phyloP scores from a whole-genome alignment of 2,797 vertebrate genomes.

The Eospalax fontanierii region DNA sequence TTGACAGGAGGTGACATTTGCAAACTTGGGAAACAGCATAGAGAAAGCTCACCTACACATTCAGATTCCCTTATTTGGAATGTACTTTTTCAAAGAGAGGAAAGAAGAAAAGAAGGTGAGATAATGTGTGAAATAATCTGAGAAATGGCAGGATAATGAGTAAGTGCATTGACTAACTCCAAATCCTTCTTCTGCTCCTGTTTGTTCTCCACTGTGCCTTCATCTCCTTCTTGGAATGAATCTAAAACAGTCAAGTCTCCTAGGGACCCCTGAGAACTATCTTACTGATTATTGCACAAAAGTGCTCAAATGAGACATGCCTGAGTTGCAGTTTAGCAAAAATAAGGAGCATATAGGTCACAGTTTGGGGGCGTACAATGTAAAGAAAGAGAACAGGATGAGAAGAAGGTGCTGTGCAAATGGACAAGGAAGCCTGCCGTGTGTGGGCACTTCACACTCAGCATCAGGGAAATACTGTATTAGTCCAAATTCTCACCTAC shows the following conservation, averaged over 20 bases:
- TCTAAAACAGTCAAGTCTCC: neutral
- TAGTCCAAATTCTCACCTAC: neutral
- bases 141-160: neutral
- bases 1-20: neutral
- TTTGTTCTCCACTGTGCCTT: no score
- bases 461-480: neutral
- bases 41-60: neutral
- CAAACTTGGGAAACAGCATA: neutral
- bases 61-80: neutral
- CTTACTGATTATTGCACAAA: neutral
- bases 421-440: accelerated
- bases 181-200: neutral
- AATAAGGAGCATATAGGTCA: neutral
- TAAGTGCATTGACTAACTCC: neutral
- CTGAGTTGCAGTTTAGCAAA: neutral
- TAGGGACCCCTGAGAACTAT: neutral
- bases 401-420: neutral
- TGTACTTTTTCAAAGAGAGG: neutral
- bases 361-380: neutral
- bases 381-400: neutral
- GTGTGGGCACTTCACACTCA: neutral
- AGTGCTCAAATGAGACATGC: neutral
- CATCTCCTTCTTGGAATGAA: neutral
- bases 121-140: neutral
- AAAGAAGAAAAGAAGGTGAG: neutral